Base-by-base conservation (phyloP, 2,113 vertebrate genomes). In the Oncorhynchus kisutch region DNA sequence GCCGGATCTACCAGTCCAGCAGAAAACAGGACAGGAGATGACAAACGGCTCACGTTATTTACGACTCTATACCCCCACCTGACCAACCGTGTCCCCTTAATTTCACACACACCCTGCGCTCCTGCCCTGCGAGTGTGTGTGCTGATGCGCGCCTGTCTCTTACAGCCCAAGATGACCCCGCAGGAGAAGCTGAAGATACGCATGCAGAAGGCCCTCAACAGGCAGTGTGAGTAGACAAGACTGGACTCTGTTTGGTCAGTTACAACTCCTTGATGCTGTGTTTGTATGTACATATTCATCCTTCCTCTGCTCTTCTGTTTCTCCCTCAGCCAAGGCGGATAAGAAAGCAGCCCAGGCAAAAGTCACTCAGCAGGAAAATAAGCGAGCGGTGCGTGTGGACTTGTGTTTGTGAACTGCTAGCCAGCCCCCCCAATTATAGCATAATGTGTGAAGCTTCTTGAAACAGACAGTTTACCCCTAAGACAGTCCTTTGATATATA, bases 171-270 rank as follows among this genome's bases (percentile, higher is more conserved):
- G 91, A 92, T 98, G 92, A 98, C 96, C 0, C 96, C 96, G 0
- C 96, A 97, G 89, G 96, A 98, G 83, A 95, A 94, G 75, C 91
- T 98, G 78, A 97, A 96, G 88, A 88, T 97, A 11, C 91, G 93
- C 29, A 98, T 98, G 96, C 96, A 97, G 89, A 97, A 96, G 87
- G 96, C 96, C 0, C 93, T 98, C 76, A 98, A 97, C 93, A 94
- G 94, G 85, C 96, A 97, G 81, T 97, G 96, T 97, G 86, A 86
- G 96, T 92, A n/a, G 20, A 51, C 27, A 5, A 5, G 51, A 18
- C 51, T 14, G 5, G 51, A 54, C 13, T 16, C 51, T 18, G 51
- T 54, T 24, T 29, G 22, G 13, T 14, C 64, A 64, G 9, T 9
- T 18, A 5, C 13, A n/a, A 27, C 64, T 31, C 7, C 18, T 20